phyloP scores from a whole-genome alignment of 2,888 invertebrate species.

The Hofmannophila pseudospretella region DNA sequence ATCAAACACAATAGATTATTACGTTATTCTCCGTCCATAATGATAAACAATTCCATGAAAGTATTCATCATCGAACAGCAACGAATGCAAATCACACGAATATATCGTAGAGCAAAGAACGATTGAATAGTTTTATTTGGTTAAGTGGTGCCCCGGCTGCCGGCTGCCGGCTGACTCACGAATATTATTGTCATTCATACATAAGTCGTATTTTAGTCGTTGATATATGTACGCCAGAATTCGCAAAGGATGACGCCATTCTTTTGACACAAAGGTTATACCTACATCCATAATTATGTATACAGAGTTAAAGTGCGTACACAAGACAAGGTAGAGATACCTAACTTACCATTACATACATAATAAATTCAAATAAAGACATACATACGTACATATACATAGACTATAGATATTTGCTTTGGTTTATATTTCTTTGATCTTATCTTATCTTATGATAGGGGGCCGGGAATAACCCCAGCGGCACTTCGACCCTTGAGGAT shows the following conservation, averaged over 20 bases:
- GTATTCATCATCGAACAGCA: slow-evolving; percentile 8
- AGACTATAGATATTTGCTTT: too few species aligned
- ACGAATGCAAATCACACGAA: slow-evolving; percentile 26
- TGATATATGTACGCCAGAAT: slow-evolving; percentile 58
- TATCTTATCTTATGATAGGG: too few species aligned
- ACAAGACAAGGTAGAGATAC: too few species aligned
- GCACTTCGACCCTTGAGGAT: too few species aligned
- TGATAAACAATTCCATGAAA: slow-evolving; percentile 7
- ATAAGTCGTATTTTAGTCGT: slow-evolving; percentile 59
- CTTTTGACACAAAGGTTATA: slow-evolving; percentile 43
- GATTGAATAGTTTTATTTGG: slow-evolving; percentile 66
- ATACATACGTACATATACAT: too few species aligned
- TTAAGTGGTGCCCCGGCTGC: slow-evolving; percentile 55
- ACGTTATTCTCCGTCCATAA: slow-evolving; percentile 10
- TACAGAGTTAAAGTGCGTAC: too few species aligned
- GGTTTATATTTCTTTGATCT: too few species aligned
- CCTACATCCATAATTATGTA: slow-evolving; percentile 9
- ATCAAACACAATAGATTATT: slow-evolving; percentile 9
- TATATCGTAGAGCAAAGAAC: slow-evolving; percentile 48
- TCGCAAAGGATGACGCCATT: slow-evolving; percentile 67
- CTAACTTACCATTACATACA: too few species aligned
- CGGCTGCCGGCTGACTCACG: slow-evolving; percentile 63
- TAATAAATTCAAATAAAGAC: too few species aligned
- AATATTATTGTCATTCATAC: slow-evolving; percentile 69
- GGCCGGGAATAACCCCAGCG: too few species aligned